Evolutionary conservation across 2,113 vertebrate species (phyloP).

Genomic region (Uria lomvia): DNA sequence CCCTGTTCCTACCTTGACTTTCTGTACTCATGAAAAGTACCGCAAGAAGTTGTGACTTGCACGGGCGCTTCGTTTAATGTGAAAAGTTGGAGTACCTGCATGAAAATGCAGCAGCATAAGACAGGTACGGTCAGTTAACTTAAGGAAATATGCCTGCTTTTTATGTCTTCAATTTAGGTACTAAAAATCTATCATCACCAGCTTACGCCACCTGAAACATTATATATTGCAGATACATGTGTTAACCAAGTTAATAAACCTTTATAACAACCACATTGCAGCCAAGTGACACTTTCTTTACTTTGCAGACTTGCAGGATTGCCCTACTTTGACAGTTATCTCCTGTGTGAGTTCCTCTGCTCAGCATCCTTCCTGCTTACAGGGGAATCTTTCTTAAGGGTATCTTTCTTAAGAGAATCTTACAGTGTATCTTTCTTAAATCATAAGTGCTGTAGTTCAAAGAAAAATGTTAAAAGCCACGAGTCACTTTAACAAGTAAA

Average conservation of each 20-base stretch:
- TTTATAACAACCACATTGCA: neutral
- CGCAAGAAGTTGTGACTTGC: neutral
- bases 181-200: neutral
- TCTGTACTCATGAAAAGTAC: neutral
- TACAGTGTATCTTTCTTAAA: neutral
- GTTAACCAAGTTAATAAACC: neutral
- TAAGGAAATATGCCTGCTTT: constrained; percentile 28
- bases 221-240: neutral
- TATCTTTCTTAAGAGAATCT: neutral
- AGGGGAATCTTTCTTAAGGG: neutral
- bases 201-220: neutral
- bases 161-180: constrained; percentile 5
- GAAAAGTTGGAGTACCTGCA: neutral
- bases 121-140: neutral
- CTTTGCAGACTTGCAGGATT: neutral
- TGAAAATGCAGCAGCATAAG: neutral
- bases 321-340: neutral
- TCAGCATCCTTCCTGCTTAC: neutral
- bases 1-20: neutral
- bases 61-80: neutral
- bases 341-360: neutral
- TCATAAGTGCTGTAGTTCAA: neutral
- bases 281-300: neutral
- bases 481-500: neutral
- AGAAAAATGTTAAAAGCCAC: neutral